A percentile compares a stretch with the other conserved stretches of the same genome.
Evolutionary conservation across 2,113 vertebrate species (phyloP).

Genomic region (Ictalurus furcatus): DNA sequence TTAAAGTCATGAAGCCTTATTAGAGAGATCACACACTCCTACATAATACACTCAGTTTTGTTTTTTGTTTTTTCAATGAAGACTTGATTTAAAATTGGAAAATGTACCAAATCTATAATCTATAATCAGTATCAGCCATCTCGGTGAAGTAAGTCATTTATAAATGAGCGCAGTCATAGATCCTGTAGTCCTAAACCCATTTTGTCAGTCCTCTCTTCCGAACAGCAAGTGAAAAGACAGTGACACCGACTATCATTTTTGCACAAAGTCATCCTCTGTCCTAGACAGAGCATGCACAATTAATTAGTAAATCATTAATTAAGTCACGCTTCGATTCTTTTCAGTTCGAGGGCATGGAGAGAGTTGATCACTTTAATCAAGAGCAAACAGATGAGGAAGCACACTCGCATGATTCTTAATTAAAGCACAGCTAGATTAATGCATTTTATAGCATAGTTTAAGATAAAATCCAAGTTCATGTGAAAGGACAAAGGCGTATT

Average conservation of each 20-base stretch:
- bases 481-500: conserved; percentile 28
- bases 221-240: conserved; percentile 6
- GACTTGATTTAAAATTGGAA: not conserved
- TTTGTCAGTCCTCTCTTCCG: not conserved
- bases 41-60: not conserved
- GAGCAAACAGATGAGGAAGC: conserved; percentile 52
- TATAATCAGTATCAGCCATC: not conserved
- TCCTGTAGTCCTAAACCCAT: not conserved
- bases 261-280: conserved; percentile 57
- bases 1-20: not conserved
- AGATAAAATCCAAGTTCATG: conserved; percentile 12
- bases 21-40: not conserved
- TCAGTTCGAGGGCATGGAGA: conserved; percentile 52
- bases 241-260: conserved; percentile 16
- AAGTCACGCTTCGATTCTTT: conserved; percentile 57
- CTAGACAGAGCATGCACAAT: conserved; percentile 55
- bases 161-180: not conserved
- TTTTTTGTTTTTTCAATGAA: not conserved
- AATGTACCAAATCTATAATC: not conserved
- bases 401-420: conserved; percentile 51
- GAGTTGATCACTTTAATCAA: conserved; percentile 57
- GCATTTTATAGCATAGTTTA: conserved; percentile 17
- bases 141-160: not conserved
- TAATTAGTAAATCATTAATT: conserved; percentile 60
- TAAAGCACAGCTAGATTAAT: conserved; percentile 40